A percentile compares a stretch with the other conserved stretches of the same genome.
Conservation (phyloP, 2,888 invertebrate species). For the Eubasilissa splendida region DNA sequence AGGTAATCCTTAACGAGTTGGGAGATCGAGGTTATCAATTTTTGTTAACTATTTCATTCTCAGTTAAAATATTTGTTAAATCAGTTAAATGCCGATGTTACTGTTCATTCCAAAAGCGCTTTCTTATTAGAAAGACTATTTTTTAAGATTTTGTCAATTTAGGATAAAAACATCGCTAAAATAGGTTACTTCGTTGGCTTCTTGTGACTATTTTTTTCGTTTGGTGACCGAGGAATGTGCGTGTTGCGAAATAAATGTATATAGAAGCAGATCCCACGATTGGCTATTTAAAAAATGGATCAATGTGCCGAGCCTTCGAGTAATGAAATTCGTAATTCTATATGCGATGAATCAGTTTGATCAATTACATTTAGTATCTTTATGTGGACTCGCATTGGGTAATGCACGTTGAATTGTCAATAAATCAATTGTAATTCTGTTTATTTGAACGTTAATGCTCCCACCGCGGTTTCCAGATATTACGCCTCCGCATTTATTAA, state of each 20-base stretch:
- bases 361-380: not conserved
- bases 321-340: not conserved
- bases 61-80: not conserved
- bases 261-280: too few relatives aligned
- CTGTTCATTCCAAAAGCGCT: not conserved
- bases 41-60: not conserved
- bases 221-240: too few relatives aligned
- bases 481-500: constrained; percentile 31
- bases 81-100: not conserved
- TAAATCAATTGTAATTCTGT: constrained; percentile 38
- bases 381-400: constrained; percentile 7
- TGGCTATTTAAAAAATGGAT: too few relatives aligned
- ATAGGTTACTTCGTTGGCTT: too few relatives aligned
- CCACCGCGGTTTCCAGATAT: constrained; percentile 10
- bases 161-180: too few relatives aligned
- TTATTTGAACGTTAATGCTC: constrained; percentile 17
- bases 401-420: constrained; percentile 3
- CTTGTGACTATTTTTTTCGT: too few relatives aligned
- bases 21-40: not conserved
- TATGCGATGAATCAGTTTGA: constrained; percentile 11
- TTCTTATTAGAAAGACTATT: too few relatives aligned
- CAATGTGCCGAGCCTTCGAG: too few relatives aligned
- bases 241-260: too few relatives aligned
- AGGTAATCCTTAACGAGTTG: not conserved
- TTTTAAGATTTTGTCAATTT: too few relatives aligned